Conservation (phyloP, 2,113 vertebrate species). For the Catharus minimus region DNA sequence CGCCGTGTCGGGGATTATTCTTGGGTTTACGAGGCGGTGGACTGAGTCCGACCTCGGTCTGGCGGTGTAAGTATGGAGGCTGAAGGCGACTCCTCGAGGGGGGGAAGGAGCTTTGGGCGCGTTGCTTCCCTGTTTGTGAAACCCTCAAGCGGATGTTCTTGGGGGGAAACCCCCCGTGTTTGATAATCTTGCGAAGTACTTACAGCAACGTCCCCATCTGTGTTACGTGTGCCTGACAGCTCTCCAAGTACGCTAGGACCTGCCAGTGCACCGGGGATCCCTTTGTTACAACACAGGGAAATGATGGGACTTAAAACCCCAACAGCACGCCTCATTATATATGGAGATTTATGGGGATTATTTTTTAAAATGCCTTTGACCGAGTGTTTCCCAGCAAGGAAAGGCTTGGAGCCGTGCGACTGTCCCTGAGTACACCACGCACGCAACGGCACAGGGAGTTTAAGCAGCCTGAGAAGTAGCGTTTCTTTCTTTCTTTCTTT, state of each 20-base stretch:
- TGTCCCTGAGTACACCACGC: neutral
- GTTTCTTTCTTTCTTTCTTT: accelerated
- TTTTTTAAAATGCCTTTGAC: constrained; percentile 10
- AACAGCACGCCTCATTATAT: neutral
- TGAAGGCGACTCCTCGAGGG: neutral
- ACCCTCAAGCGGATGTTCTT: neutral
- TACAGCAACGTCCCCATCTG: neutral
- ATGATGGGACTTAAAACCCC: neutral
- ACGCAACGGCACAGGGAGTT: neutral
- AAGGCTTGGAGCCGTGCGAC: neutral
- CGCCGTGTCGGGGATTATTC: neutral
- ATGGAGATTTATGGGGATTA: constrained; percentile 23
- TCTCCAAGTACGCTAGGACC: neutral
- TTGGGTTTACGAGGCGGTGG: neutral
- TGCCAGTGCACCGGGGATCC: neutral
- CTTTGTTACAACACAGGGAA: neutral
- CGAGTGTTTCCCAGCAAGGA: neutral
- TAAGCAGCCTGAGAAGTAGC: neutral
- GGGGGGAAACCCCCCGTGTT: neutral
- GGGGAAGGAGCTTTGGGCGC: neutral
- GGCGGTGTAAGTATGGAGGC: neutral
- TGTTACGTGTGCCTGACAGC: neutral
- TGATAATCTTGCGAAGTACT: neutral
- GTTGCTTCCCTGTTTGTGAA: neutral
- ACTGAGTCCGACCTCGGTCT: neutral